Conservation (phyloP, 2,888 invertebrate genomes). For the Lutraria lutraria region DNA sequence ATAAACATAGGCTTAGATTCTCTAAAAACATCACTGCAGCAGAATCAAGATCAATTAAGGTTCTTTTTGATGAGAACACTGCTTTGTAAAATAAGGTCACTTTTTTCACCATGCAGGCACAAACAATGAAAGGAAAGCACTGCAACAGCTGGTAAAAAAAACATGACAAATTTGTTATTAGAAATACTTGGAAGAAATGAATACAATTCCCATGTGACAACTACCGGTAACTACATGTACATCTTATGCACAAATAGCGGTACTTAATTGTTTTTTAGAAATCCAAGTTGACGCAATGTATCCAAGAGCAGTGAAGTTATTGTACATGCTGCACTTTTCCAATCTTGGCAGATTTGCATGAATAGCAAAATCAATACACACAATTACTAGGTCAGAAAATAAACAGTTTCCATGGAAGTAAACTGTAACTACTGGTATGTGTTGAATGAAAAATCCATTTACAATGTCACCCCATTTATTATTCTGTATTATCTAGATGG, state of each 20-base stretch:
- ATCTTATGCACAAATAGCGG: too few relatives aligned
- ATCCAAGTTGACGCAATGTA: too few relatives aligned
- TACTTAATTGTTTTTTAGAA: too few relatives aligned
- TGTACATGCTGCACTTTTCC: background rate
- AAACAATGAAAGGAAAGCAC: too few relatives aligned
- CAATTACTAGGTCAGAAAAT: background rate
- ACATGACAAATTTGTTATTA: too few relatives aligned
- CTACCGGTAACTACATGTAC: too few relatives aligned
- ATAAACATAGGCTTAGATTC: background rate
- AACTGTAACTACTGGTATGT: background rate
- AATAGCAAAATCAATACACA: background rate
- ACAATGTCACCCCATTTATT: too few relatives aligned
- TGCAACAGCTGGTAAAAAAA: background rate
- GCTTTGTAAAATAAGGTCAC: background rate
- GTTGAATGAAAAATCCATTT: too few relatives aligned
- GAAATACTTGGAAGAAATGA: background rate
- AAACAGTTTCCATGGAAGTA: background rate
- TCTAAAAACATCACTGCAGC: background rate
- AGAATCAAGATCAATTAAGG: background rate
- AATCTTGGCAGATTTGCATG: background rate
- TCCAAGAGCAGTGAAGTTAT: background rate
- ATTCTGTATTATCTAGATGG: too few relatives aligned
- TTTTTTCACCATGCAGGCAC: background rate
- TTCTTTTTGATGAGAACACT: background rate
- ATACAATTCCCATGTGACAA: background rate